A percentile compares a stretch with the other conserved stretches of the same genome.
Conservation (phyloP, 92 coral and sea anemone species). For the Porites cylindrica region DNA sequence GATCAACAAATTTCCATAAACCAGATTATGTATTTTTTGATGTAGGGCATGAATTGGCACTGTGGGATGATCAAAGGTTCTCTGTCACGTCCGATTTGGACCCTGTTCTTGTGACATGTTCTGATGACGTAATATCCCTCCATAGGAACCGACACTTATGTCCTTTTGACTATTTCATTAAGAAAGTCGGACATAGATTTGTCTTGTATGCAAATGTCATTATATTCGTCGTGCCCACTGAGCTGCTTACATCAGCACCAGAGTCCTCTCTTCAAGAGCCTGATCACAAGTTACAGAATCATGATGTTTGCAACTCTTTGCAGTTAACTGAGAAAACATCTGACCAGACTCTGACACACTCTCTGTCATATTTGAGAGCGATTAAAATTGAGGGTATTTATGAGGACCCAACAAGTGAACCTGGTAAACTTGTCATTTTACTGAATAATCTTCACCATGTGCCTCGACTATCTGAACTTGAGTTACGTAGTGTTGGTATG, state of each 20-base stretch:
- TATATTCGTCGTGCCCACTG: fast-evolving
- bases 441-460: neutral
- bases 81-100: neutral
- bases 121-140: neutral
- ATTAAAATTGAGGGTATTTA: neutral
- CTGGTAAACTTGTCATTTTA: neutral
- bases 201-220: neutral
- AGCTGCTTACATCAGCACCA: neutral
- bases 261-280: neutral
- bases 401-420: neutral
- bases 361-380: neutral
- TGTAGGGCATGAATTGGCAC: fast-evolving
- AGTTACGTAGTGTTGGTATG: neutral
- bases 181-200: neutral
- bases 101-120: neutral
- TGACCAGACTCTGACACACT: neutral
- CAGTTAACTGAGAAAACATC: neutral
- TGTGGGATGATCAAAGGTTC: fast-evolving
- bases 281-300: neutral
- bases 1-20: too few species aligned
- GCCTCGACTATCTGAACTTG: neutral
- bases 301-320: neutral
- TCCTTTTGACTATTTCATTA: neutral
- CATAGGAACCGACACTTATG: too few species aligned
- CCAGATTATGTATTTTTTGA: too few species aligned